Conservation (phyloP, 2,888 invertebrate genomes). For the Hirtodrosophila trivittata region DNA sequence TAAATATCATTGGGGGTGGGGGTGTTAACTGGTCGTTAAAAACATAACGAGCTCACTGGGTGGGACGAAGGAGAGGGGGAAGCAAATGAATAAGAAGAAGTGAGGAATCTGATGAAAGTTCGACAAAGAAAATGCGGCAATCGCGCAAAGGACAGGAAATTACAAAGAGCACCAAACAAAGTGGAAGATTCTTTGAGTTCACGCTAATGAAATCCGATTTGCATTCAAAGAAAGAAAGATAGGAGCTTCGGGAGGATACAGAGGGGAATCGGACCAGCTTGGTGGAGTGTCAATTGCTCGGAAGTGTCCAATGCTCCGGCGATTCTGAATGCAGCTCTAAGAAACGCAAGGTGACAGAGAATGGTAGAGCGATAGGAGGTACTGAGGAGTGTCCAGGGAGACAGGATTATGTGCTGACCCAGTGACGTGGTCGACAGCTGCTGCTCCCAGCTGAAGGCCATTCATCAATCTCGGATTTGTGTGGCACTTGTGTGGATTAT, state of each 20-base stretch:
- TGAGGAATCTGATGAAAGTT: neutral
- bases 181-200: slow-evolving; percentile 48
- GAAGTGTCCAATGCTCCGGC: slow-evolving; percentile 26
- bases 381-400: neutral
- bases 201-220: slow-evolving; percentile 50
- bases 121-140: slow-evolving; percentile 13
- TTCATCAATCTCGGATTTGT: slow-evolving; percentile 52
- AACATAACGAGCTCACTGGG: slow-evolving; percentile 39
- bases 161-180: slow-evolving; percentile 44
- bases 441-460: slow-evolving; percentile 13
- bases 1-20: slow-evolving; percentile 6
- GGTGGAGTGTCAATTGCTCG: slow-evolving; percentile 37
- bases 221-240: slow-evolving; percentile 8
- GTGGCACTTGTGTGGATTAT: slow-evolving; percentile 47
- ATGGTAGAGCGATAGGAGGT: neutral
- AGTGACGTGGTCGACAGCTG: slow-evolving; percentile 22
- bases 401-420: slow-evolving; percentile 21
- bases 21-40: slow-evolving; percentile 60
- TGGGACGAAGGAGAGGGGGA: neutral
- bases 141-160: slow-evolving; percentile 22
- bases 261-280: slow-evolving; percentile 5
- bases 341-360: neutral
- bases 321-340: slow-evolving; percentile 40
- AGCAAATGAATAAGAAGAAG: neutral
- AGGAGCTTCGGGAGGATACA: neutral